These are phyloP conservation scores for Toxotes jaculatrix DNA, from an alignment of 2,113 vertebrate species.

Conservation along the genomic window DNA sequence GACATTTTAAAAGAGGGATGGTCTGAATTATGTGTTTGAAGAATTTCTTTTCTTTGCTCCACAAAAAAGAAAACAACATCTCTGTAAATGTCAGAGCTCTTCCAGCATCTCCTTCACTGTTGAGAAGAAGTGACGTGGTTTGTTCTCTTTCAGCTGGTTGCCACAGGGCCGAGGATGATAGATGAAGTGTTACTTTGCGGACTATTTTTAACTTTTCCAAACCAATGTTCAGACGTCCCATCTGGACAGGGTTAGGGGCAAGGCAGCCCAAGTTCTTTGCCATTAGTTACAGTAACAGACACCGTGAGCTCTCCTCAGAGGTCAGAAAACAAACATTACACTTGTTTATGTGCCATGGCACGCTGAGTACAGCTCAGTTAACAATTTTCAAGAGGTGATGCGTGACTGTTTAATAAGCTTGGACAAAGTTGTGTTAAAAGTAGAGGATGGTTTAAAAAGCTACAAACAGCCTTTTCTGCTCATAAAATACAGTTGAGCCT, in stretches of 20 bases:
- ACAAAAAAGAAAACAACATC: constrained; percentile 61
- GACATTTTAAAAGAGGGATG: constrained; percentile 67
- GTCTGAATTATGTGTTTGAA: constrained; percentile 51
- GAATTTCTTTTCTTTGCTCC: constrained; percentile 32
- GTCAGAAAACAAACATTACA: constrained; percentile 66
- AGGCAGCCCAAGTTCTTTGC: constrained; percentile 59
- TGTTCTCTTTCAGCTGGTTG: constrained; percentile 76
- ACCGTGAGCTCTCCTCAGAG: constrained; percentile 45
- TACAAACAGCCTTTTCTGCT: constrained; percentile 27
- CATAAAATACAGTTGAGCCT: constrained; percentile 22
- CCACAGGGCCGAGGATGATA: constrained; percentile 65
- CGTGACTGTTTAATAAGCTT: constrained; percentile 64
- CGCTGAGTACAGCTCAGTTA: constrained; percentile 46
- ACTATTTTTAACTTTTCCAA: constrained; percentile 82
- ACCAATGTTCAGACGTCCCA: constrained; percentile 69
- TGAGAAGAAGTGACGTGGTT: constrained; percentile 70
- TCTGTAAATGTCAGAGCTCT: constrained; percentile 70
- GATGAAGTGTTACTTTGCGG: constrained; percentile 77
- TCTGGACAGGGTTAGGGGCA: constrained; percentile 76
- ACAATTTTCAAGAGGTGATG: constrained; percentile 59
- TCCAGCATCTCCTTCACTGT: constrained; percentile 65
- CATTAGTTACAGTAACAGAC: constrained; percentile 69
- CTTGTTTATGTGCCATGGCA: constrained; percentile 67
- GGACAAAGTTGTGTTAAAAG: constrained; percentile 44
- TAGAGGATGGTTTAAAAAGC: constrained; percentile 34